These are phyloP conservation scores for Zaprionus tsacasi DNA, from an alignment of 1,140 invertebrate genomes.

Conservation along the genomic window DNA sequence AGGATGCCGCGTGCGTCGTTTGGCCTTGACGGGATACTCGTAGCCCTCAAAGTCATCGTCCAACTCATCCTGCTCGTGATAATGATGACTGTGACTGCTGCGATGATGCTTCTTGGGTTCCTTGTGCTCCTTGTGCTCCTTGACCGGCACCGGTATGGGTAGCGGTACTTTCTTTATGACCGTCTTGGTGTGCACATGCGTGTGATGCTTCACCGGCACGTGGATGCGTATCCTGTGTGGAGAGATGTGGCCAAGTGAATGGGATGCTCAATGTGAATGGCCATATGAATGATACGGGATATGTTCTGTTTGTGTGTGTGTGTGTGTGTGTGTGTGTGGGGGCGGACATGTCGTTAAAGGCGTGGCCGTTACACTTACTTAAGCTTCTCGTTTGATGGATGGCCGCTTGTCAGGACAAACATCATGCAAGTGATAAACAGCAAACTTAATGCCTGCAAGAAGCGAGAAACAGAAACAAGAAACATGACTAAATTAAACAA, in stretches of 20 bases:
- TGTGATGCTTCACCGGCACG: constrained; percentile 83
- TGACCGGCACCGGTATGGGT: constrained; percentile 79
- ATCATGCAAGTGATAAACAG: constrained; percentile 79
- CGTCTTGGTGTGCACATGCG: constrained; percentile 82
- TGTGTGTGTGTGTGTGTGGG: neutral
- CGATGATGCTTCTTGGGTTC: constrained; percentile 76
- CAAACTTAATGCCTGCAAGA: constrained; percentile 74
- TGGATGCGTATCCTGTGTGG: constrained; percentile 78
- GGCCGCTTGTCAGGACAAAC: constrained; percentile 71
- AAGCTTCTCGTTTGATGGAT: constrained; percentile 82
- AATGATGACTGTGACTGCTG: constrained; percentile 66
- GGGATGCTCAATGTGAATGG: constrained; percentile 11
- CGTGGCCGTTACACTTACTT: constrained; percentile 76
- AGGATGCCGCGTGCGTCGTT: constrained; percentile 77
- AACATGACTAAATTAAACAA: neutral
- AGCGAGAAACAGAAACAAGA: constrained; percentile 28
- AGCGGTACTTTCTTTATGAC: constrained; percentile 83
- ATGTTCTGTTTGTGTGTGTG: constrained; percentile 6
- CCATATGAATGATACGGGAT: constrained; percentile 15
- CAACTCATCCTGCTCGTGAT: constrained; percentile 71
- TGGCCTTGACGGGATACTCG: constrained; percentile 82
- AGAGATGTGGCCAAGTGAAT: constrained; percentile 20
- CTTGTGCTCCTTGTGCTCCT: constrained; percentile 69
- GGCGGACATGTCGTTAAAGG: constrained; percentile 55
- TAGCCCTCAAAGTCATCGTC: constrained; percentile 82